Percentiles rank a stretch among this genome's conserved stretches.
These are phyloP conservation scores for Stratiomys singularior DNA, from an alignment of 2,888 invertebrate species.

Conservation along the genomic window DNA sequence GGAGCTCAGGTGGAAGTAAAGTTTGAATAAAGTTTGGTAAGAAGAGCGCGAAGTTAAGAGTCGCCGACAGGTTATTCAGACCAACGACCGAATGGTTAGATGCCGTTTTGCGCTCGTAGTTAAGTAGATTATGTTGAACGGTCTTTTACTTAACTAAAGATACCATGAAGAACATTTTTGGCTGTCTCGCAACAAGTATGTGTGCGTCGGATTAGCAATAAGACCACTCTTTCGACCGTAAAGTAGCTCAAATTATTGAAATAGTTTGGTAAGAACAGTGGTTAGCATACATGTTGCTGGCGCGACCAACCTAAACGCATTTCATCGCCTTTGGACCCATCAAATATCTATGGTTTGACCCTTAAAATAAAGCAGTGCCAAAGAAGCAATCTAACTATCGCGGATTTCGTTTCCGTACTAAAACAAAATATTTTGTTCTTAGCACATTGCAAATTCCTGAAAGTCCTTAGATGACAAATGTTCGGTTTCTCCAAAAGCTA, in stretches of 20 bases:
- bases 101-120: conserved; percentile 20
- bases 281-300: not conserved
- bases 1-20: conserved; percentile 3
- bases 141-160: conserved; percentile 33
- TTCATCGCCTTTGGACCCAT: no score
- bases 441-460: no score
- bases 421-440: no score
- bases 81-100: conserved; percentile 7
- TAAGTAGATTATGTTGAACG: conserved; percentile 45
- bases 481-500: no score
- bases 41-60: no score
- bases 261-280: conserved; percentile 2
- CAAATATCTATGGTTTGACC: no score
- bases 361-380: no score
- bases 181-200: not conserved
- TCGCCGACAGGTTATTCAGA: not conserved
- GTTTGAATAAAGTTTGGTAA: not conserved
- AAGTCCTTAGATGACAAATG: no score
- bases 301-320: no score
- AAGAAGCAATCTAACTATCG: no score
- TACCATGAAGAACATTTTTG: conserved; percentile 25
- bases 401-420: no score
- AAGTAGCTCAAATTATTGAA: not conserved
- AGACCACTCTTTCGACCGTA: not conserved
- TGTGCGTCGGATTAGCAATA: conserved; percentile 30